Base-by-base conservation (phyloP, 2,888 invertebrate species). In the Laspeyria flexula region DNA sequence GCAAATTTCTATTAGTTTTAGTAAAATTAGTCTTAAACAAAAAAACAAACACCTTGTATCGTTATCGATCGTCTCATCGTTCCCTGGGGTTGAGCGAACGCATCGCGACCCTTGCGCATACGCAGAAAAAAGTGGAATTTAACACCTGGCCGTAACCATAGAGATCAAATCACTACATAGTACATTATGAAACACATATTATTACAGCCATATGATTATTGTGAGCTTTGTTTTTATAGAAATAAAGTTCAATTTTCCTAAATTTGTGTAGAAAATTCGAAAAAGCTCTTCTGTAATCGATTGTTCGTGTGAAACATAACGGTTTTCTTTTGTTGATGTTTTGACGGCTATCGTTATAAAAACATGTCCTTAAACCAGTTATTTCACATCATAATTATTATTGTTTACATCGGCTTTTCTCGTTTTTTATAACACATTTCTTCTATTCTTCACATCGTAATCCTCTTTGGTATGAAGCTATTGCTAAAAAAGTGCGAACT, bases 81-180 rank as follows among this genome's bases (percentile, higher is more conserved):
- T 30, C 13, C 31, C 31, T 4, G 13, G 46, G 37, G 43, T 60
- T 65, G 51, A 68, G 70, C 80, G 84, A 3, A 82, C 80, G 81
- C 75, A 66, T 67, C 62, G 72, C 76, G 77, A 76, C 83, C 85
- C 77, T 68, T 75, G 74, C 77, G 71, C 61, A 40, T 46, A 61
- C 68, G 71, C 70, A 68, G 60, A 75, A 81, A 80, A 84, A 47
- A 75, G 61, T 73, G 71, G 71, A 67, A 71, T 73, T 74, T 61
- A 71, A 83, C 91, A 92, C 91, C 91, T 92, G 91, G 91, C 81
- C 56, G 91, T 92, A 81, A 85, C 92, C 90, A 92, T 92, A 85
- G 91, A 76, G 88, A 91, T 88, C 82, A 84, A 92, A 92, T 92
- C 91, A 91, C 85, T 83, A 87, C 81, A 85, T 50, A 47, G n/a